Percentiles rank a stretch among this genome's conserved stretches.
Conservation (phyloP, 2,797 vertebrate species). For the Argya squamiceps region DNA sequence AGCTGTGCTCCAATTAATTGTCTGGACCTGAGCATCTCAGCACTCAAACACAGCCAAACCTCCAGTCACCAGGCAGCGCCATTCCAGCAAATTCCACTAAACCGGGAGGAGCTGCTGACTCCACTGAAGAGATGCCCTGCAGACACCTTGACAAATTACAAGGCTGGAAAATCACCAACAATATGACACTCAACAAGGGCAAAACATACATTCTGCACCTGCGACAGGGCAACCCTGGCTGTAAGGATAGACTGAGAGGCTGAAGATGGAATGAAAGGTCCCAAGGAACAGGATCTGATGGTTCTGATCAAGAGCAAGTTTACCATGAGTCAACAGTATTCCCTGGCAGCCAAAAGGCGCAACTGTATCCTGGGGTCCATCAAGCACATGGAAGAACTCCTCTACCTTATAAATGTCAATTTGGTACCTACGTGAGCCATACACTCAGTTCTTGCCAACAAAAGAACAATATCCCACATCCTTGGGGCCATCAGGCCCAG, state of each 20-base stretch:
- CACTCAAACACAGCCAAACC: background rate
- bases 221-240: background rate
- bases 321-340: background rate
- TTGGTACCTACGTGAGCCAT: fast-evolving
- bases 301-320: background rate
- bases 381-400: background rate
- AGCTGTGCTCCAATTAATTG: background rate
- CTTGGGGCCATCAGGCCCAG: background rate
- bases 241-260: background rate
- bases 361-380: too few relatives aligned
- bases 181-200: background rate
- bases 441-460: background rate
- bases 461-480: background rate
- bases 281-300: background rate
- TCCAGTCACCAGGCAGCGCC: background rate
- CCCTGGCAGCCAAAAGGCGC: background rate
- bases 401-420: background rate
- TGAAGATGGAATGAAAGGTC: background rate
- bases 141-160: background rate
- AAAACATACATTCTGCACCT: background rate
- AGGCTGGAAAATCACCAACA: background rate
- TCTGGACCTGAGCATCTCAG: background rate
- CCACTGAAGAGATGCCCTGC: background rate
- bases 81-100: background rate
- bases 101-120: background rate